Conservation (phyloP, 2,888 invertebrate genomes). For the Diarsia mendica region DNA sequence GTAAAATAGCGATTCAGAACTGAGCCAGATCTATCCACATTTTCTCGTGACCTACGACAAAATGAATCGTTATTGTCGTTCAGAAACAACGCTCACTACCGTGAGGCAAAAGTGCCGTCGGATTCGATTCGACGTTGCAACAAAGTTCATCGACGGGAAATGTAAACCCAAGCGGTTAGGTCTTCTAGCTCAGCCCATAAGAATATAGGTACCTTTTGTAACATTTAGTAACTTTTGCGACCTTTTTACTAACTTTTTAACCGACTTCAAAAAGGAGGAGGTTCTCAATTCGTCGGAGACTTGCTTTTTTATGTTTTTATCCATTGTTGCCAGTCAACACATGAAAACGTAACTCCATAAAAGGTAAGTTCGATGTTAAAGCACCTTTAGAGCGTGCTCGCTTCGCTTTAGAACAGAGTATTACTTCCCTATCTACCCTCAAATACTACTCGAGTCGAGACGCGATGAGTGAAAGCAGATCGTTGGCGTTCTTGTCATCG, state of each 20-base stretch:
- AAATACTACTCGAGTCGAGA: conserved; percentile 71
- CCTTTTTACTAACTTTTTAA: background rate
- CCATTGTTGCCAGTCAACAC: background rate
- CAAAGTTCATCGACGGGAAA: background rate
- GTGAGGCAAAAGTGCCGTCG: background rate
- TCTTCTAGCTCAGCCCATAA: background rate
- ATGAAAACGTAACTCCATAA: background rate
- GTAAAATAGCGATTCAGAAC: background rate
- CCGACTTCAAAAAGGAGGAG: too few species aligned
- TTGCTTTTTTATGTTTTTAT: too few species aligned
- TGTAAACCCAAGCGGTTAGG: background rate
- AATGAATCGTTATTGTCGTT: background rate
- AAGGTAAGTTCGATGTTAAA: background rate
- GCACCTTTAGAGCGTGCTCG: background rate
- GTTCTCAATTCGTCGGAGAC: too few species aligned
- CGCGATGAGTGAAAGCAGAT: conserved; percentile 84
- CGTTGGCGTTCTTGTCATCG: conserved; percentile 79
- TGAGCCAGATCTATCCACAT: background rate
- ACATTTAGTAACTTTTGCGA: background rate
- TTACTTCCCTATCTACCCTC: background rate
- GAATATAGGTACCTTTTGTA: background rate
- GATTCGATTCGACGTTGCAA: background rate
- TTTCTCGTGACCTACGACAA: background rate
- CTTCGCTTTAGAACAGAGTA: conserved; percentile 18
- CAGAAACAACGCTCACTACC: background rate